Conservation (phyloP, 2,888 invertebrate species). For the Eristalis tenax region DNA sequence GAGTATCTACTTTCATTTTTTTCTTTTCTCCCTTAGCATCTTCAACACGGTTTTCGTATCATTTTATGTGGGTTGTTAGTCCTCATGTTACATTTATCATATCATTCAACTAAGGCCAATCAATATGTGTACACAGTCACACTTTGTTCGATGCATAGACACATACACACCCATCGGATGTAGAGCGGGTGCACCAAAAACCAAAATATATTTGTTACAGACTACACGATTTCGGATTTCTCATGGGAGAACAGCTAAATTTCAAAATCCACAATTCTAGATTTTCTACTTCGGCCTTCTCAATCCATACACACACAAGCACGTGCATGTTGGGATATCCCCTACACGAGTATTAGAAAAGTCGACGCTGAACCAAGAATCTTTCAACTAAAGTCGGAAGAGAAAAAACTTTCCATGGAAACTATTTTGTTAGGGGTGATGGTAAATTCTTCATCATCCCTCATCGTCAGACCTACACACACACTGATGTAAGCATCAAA, state of each 20-base stretch:
- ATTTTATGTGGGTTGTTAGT: slow-evolving; percentile 50
- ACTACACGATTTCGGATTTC: slow-evolving; percentile 61
- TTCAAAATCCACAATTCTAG: slow-evolving; percentile 52
- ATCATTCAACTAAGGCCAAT: slow-evolving; percentile 63
- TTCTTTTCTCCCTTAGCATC: background rate
- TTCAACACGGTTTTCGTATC: slow-evolving; percentile 32
- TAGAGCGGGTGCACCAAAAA: background rate
- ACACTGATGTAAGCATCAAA: slow-evolving; percentile 15
- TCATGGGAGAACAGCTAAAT: slow-evolving; percentile 52
- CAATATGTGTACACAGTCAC: slow-evolving; percentile 34
- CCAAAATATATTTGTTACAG: slow-evolving; percentile 39
- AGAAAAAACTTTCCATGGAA: slow-evolving; percentile 41
- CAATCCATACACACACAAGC: background rate
- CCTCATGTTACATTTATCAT: slow-evolving; percentile 69
- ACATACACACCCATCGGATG: background rate
- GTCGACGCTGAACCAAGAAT: slow-evolving; percentile 4
- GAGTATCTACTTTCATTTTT: slow-evolving; percentile 10
- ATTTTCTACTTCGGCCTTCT: slow-evolving; percentile 21
- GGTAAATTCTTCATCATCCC: slow-evolving; percentile 38
- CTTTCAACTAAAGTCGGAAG: slow-evolving; percentile 15
- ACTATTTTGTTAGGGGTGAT: slow-evolving; percentile 46
- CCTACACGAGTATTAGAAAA: slow-evolving; percentile 11
- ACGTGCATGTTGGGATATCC: background rate
- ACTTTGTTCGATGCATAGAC: slow-evolving; percentile 27
- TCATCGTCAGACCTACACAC: slow-evolving; percentile 1